Evolutionary conservation across 2,797 vertebrate species (phyloP).

Genomic region (Aselliscus stoliczkanus): DNA sequence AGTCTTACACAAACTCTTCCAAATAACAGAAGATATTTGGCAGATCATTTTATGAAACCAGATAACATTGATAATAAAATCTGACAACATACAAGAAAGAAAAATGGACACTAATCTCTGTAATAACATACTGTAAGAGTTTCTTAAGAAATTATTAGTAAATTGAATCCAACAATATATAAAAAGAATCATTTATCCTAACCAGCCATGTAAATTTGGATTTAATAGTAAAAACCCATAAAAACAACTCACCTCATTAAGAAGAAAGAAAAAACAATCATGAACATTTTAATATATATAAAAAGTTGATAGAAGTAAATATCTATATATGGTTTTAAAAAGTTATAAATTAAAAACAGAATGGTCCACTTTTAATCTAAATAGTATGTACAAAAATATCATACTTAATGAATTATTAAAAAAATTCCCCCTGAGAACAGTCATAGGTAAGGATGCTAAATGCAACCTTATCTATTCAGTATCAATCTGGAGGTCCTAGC

Average conservation of each 20-base stretch:
- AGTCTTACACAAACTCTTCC: neutral
- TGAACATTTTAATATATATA: neutral
- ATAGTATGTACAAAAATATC: neutral
- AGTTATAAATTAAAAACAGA: neutral
- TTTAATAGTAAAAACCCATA: slow-evolving; percentile 12
- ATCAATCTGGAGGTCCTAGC: neutral
- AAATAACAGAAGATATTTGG: neutral
- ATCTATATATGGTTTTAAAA: neutral
- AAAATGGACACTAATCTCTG: neutral
- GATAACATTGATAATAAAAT: neutral
- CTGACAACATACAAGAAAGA: neutral
- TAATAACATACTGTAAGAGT: neutral
- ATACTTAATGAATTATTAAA: neutral
- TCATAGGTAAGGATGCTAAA: neutral
- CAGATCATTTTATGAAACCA: neutral
- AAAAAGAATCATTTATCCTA: neutral
- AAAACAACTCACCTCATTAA: neutral
- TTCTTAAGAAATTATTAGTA: neutral
- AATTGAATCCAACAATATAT: neutral
- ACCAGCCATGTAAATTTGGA: neutral
- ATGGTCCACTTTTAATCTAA: neutral
- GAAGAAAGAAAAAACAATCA: neutral
- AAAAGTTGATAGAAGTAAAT: neutral
- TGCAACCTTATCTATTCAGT: neutral
- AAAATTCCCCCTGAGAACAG: neutral